Evolutionary conservation across 2,888 invertebrate species (phyloP).

Genomic region (Strigamia transsilvanica): DNA sequence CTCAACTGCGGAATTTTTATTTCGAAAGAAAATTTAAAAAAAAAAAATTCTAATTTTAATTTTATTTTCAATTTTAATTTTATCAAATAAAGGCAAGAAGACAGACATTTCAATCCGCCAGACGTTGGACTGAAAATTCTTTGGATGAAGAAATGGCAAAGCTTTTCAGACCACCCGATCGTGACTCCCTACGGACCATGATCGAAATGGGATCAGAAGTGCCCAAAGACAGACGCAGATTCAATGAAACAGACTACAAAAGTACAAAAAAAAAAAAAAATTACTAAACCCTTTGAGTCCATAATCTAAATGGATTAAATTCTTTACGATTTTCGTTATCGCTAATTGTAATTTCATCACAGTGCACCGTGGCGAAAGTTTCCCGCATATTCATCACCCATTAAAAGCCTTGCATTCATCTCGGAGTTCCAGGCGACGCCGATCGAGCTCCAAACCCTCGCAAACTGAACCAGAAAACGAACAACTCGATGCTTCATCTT

Average conservation of each 20-base stretch:
- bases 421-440: slow-evolving; percentile 68
- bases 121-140: slow-evolving; percentile 54
- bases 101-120: slow-evolving; percentile 8
- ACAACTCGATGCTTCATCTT: background rate
- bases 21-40: too few species aligned
- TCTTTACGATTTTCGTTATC: slow-evolving; percentile 19
- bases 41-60: too few species aligned
- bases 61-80: too few species aligned
- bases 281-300: background rate
- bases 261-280: slow-evolving; percentile 53
- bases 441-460: slow-evolving; percentile 17
- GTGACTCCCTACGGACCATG: slow-evolving; percentile 54
- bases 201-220: slow-evolving; percentile 36
- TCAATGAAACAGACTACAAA: slow-evolving; percentile 58
- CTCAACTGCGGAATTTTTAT: too few species aligned
- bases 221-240: slow-evolving; percentile 53
- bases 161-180: slow-evolving; percentile 57
- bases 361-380: slow-evolving; percentile 73
- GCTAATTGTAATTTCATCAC: slow-evolving; percentile 59
- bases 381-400: slow-evolving; percentile 72
- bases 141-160: slow-evolving; percentile 58
- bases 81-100: too few species aligned
- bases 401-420: slow-evolving; percentile 69
- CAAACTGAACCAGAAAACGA: background rate
- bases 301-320: background rate